Percentiles rank a stretch among this genome's conserved stretches.
These are phyloP conservation scores for Eupithecia subumbrata DNA, from an alignment of 2,888 invertebrate genomes.

Conservation along the genomic window DNA sequence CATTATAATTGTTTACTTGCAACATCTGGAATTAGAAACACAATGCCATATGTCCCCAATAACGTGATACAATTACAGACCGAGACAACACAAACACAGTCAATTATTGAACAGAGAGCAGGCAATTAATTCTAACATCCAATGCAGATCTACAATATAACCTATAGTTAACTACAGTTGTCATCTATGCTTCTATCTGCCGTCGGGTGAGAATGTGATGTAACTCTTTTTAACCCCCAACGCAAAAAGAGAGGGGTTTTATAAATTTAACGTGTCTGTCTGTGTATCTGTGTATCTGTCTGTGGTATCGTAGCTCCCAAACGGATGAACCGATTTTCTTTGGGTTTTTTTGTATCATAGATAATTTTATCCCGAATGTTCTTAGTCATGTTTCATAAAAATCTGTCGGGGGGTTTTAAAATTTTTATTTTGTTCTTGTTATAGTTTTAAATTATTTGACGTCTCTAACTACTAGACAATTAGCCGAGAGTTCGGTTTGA, in stretches of 20 bases:
- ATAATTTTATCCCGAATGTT: too few species aligned
- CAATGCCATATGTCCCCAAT: neutral
- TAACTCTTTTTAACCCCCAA: too few species aligned
- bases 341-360: too few species aligned
- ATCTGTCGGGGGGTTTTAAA: too few species aligned
- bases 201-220: neutral
- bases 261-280: too few species aligned
- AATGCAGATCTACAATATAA: neutral
- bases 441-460: neutral
- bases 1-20: neutral
- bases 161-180: neutral
- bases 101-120: neutral
- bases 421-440: neutral
- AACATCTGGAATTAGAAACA: neutral
- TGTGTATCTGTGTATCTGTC: too few species aligned
- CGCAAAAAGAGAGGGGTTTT: too few species aligned
- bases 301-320: too few species aligned
- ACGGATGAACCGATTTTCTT: too few species aligned
- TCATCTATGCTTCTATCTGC: neutral
- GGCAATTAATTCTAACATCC: slow-evolving; percentile 3
- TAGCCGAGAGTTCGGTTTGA: too few species aligned
- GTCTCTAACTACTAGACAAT: neutral
- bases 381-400: too few species aligned
- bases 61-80: neutral
- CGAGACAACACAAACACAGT: neutral